Evolutionary conservation across 2,797 vertebrate genomes (phyloP).

Genomic region (Denticeps clupeoides): DNA sequence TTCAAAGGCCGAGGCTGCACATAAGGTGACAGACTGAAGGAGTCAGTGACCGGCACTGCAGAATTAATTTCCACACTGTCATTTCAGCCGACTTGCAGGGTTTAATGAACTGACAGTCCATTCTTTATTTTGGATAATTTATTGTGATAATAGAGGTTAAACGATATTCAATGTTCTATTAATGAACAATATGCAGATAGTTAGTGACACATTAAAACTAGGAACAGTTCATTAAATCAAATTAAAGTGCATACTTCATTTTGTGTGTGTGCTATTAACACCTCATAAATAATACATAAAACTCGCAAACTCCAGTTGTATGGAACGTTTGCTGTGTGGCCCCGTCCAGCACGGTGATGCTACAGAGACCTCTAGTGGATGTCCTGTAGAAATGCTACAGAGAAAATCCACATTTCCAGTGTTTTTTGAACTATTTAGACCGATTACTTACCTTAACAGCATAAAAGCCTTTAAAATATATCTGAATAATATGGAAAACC

Average conservation of each 20-base stretch:
- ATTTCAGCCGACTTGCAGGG: conserved; percentile 16
- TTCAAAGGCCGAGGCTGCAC: no score
- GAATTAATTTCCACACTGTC: conserved; percentile 8
- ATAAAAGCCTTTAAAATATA: no score
- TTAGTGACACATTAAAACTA: conserved; percentile 32
- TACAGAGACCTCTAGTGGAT: conserved; percentile 35
- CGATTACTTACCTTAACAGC: no score
- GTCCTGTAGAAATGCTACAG: conserved; percentile 1
- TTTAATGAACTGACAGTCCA: conserved; percentile 24
- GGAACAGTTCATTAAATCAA: conserved; percentile 32
- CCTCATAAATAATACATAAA: conserved; percentile 35
- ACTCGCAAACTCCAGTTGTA: conserved; percentile 2
- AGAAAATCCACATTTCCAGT: no score
- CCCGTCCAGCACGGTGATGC: conserved; percentile 4
- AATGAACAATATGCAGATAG: conserved; percentile 35
- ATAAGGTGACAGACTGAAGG: not conserved
- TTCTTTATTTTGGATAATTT: conserved; percentile 28
- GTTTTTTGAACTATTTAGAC: no score
- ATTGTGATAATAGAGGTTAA: conserved; percentile 33
- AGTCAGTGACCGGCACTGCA: conserved; percentile 3
- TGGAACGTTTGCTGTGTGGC: not conserved
- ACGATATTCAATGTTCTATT: conserved; percentile 29
- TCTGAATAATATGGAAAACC: no score
- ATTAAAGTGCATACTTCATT: conserved; percentile 33
- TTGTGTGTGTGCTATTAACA: conserved; percentile 31